phyloP scores from a whole-genome alignment of 2,888 invertebrate species.

The Apotomis betuletana region DNA sequence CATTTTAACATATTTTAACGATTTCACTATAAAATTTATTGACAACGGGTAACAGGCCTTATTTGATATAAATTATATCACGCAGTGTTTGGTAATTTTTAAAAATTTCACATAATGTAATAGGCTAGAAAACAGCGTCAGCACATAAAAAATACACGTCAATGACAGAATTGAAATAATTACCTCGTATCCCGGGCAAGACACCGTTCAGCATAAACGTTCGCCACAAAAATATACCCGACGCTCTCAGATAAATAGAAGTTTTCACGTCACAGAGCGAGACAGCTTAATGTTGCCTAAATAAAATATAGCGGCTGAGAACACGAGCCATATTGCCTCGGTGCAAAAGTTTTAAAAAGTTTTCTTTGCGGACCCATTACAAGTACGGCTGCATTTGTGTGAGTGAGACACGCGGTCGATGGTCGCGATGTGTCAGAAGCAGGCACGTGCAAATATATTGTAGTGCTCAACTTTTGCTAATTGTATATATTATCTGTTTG shows the following conservation, averaged over 20 bases:
- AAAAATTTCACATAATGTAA: background rate
- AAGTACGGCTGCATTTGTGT: slow-evolving; percentile 69
- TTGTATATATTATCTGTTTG: slow-evolving; percentile 23
- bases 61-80: too few relatives aligned
- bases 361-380: slow-evolving; percentile 84
- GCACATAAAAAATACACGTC: slow-evolving; percentile 80
- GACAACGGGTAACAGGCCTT: too few relatives aligned
- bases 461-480: slow-evolving; percentile 23
- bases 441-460: slow-evolving; percentile 23
- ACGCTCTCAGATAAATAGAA: slow-evolving; percentile 58
- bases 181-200: slow-evolving; percentile 83
- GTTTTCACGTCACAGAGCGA: slow-evolving; percentile 58
- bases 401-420: slow-evolving; percentile 75
- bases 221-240: slow-evolving; percentile 59
- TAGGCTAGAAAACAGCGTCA: slow-evolving; percentile 62
- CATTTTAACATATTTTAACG: too few relatives aligned
- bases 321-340: slow-evolving; percentile 84
- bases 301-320: slow-evolving; percentile 83
- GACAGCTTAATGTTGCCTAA: slow-evolving; percentile 76
- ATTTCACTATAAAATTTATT: too few relatives aligned
- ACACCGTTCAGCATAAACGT: slow-evolving; percentile 62
- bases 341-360: slow-evolving; percentile 84
- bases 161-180: slow-evolving; percentile 84
- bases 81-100: background rate
- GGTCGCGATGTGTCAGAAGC: slow-evolving; percentile 51